Evolutionary conservation across 1,140 invertebrate genomes (phyloP).

Genomic region (Cydia splendana): DNA sequence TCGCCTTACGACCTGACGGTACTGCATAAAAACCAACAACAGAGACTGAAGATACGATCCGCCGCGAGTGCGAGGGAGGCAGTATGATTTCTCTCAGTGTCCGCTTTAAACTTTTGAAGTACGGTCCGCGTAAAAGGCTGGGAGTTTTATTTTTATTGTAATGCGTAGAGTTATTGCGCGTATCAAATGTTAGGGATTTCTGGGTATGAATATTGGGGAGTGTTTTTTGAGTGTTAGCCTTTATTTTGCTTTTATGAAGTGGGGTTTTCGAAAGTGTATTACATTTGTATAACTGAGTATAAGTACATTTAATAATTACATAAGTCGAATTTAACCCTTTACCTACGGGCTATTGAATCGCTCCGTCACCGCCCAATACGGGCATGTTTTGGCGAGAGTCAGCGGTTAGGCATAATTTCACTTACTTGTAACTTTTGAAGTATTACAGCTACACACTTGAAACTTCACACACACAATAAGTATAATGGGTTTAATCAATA

Average conservation of each 20-base stretch:
- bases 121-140: conserved; percentile 31
- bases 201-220: conserved; percentile 23
- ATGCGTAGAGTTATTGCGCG: conserved; percentile 29
- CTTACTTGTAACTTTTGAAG: too few relatives aligned
- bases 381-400: too few relatives aligned
- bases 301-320: too few relatives aligned
- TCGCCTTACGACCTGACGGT: conserved; percentile 26
- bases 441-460: too few relatives aligned
- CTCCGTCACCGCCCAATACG: too few relatives aligned
- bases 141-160: conserved; percentile 26
- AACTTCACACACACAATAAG: too few relatives aligned
- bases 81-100: background rate
- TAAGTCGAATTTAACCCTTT: too few relatives aligned
- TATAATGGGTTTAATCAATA: too few relatives aligned
- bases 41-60: background rate
- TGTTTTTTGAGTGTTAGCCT: background rate
- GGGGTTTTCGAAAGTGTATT: too few relatives aligned
- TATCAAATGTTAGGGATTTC: conserved; percentile 15
- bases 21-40: conserved; percentile 21
- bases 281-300: too few relatives aligned
- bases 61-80: background rate
- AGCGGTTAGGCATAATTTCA: too few relatives aligned
- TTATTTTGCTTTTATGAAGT: background rate
- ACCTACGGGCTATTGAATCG: too few relatives aligned
- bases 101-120: background rate